Percentiles rank a stretch among this genome's conserved stretches.
These are phyloP conservation scores for Tetragnatha montana DNA, from an alignment of 2,888 invertebrate genomes.

Conservation along the genomic window DNA sequence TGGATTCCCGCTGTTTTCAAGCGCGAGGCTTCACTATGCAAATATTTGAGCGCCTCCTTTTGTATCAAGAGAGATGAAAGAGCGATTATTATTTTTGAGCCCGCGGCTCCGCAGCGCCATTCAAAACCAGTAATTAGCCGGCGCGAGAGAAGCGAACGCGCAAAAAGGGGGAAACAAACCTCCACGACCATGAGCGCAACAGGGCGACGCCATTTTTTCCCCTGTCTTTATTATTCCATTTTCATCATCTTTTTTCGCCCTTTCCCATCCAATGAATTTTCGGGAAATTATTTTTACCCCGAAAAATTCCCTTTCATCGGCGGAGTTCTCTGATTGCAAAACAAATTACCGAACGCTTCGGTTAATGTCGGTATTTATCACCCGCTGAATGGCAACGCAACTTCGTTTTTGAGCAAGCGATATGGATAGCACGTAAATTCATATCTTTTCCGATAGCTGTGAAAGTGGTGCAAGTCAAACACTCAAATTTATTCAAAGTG, in stretches of 20 bases:
- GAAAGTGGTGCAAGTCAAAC: too few relatives aligned
- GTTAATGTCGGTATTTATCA: background rate
- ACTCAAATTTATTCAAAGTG: too few relatives aligned
- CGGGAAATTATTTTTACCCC: background rate
- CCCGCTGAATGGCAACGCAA: background rate
- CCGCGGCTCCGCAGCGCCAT: background rate
- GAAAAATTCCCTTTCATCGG: background rate
- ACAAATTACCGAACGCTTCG: background rate
- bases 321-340: background rate
- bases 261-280: background rate
- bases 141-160: background rate
- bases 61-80: slow-evolving; percentile 47
- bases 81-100: slow-evolving; percentile 43
- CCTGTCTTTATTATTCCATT: background rate
- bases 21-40: slow-evolving; percentile 31
- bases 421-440: too few relatives aligned
- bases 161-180: slow-evolving; percentile 21
- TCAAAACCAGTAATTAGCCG: slow-evolving; percentile 40
- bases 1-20: slow-evolving; percentile 27
- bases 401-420: background rate
- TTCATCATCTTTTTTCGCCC: background rate
- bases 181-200: slow-evolving; percentile 12
- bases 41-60: slow-evolving; percentile 49
- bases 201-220: background rate
- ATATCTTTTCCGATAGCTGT: too few relatives aligned